A percentile compares a stretch with the other conserved stretches of the same genome.
Conservation (phyloP, 2,888 invertebrate species). For the Labia minor region DNA sequence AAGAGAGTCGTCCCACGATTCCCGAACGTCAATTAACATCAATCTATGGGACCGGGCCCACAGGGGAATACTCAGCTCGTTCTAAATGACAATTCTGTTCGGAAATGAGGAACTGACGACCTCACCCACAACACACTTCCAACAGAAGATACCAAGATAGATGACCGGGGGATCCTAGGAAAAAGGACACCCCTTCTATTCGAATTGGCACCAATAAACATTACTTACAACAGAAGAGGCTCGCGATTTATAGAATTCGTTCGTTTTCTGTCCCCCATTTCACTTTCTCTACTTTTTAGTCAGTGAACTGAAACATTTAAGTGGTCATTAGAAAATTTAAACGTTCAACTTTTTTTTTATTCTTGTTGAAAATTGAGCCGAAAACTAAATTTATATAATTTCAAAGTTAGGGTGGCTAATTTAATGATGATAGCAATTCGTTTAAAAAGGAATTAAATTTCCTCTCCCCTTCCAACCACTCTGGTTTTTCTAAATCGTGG, state of each 20-base stretch:
- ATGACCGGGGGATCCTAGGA: not conserved
- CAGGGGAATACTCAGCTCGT: not conserved
- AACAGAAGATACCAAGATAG: not conserved
- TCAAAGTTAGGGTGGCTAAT: not conserved
- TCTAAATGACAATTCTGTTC: not conserved
- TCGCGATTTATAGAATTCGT: not conserved
- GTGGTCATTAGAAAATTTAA: conserved; percentile 1
- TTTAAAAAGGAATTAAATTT: no score
- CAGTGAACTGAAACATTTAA: not conserved
- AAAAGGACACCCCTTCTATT: not conserved
- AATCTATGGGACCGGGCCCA: not conserved
- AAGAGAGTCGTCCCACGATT: not conserved
- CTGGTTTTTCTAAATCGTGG: no score
- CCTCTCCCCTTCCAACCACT: no score
- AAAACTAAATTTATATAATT: not conserved
- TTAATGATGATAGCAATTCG: no score
- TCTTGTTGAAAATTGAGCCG: no score
- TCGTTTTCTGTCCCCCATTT: not conserved
- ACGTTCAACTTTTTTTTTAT: not conserved
- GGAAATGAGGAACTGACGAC: not conserved
- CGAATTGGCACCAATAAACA: conserved; percentile 1
- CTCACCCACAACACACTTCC: not conserved
- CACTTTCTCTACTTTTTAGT: not conserved
- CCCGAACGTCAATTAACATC: conserved; percentile 13
- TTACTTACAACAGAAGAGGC: not conserved